Percentiles rank a stretch among this genome's conserved stretches.
phyloP scores from a whole-genome alignment of 1,140 invertebrate genomes.

The Tetraneura akinire region DNA sequence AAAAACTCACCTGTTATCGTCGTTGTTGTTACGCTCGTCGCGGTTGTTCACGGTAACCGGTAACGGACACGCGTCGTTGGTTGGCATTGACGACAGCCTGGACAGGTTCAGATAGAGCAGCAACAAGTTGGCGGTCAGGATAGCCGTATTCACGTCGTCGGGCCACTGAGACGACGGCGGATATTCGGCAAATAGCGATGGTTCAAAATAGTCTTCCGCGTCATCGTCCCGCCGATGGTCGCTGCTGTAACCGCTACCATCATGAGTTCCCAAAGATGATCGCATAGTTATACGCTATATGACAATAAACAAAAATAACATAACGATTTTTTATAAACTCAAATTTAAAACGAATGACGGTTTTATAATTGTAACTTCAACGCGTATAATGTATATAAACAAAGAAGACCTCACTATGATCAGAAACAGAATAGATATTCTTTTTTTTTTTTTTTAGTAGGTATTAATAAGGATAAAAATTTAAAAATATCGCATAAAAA shows the following conservation, averaged over 20 bases:
- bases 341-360: no score
- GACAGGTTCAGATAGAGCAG: conserved; percentile 29
- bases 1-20: conserved; percentile 12
- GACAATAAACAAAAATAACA: no score
- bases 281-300: not conserved
- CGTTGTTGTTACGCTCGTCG: not conserved
- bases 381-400: no score
- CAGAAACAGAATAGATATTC: no score
- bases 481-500: no score
- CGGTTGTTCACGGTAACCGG: not conserved
- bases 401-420: no score
- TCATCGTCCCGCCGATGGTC: not conserved
- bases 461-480: no score
- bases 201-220: conserved; percentile 26
- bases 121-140: conserved; percentile 30
- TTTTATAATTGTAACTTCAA: no score
- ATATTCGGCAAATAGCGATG: conserved; percentile 18
- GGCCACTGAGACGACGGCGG: no score
- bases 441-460: no score
- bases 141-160: conserved; percentile 14
- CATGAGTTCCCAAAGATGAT: not conserved
- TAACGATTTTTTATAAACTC: no score
- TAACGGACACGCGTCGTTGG: not conserved
- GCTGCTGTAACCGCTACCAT: not conserved
- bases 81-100: not conserved